Evolutionary conservation across 2,113 vertebrate genomes (phyloP).

Genomic region (Thermophis baileyi): DNA sequence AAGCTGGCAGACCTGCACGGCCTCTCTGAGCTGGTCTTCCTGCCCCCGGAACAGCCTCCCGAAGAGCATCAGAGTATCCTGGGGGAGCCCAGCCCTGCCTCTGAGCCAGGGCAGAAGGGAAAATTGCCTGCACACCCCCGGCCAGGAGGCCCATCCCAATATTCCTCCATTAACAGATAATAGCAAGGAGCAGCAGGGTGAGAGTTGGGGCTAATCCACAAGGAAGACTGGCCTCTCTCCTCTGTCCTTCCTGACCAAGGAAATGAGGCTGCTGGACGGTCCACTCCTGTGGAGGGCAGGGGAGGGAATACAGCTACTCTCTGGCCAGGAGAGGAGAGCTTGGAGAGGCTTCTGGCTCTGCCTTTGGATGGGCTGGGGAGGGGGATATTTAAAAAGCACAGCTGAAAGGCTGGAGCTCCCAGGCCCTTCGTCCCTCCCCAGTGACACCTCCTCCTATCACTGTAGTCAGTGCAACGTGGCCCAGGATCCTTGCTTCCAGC

Average conservation of each 20-base stretch:
- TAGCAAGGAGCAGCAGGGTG: constrained; percentile 5
- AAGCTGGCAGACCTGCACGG: constrained; percentile 79
- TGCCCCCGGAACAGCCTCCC: constrained; percentile 40
- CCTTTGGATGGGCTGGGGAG: background rate
- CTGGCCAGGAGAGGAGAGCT: no score
- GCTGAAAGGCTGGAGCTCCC: no score
- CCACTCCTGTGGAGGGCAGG: background rate
- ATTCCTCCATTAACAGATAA: constrained; percentile 76
- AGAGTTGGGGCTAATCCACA: constrained; percentile 60
- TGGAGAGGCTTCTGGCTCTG: background rate
- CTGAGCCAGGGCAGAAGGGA: background rate
- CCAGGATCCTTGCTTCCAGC: no score
- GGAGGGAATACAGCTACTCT: no score
- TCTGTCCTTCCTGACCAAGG: background rate
- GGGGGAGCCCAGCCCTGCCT: background rate
- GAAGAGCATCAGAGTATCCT: constrained; percentile 49
- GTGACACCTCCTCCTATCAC: background rate
- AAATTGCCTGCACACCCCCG: constrained; percentile 19
- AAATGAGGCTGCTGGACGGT: no score
- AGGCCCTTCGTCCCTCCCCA: background rate
- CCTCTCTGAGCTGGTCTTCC: constrained; percentile 78
- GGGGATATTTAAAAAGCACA: background rate
- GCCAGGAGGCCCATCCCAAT: constrained; percentile 51
- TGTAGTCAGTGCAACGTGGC: background rate
- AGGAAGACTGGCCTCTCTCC: background rate